Evolutionary conservation across 30 jellyfish, hydroid and myxozoan genomes (phyloP), one percentile per base, ranked within the genome.

Genomic region (Catostylus mosaicus): DNA sequence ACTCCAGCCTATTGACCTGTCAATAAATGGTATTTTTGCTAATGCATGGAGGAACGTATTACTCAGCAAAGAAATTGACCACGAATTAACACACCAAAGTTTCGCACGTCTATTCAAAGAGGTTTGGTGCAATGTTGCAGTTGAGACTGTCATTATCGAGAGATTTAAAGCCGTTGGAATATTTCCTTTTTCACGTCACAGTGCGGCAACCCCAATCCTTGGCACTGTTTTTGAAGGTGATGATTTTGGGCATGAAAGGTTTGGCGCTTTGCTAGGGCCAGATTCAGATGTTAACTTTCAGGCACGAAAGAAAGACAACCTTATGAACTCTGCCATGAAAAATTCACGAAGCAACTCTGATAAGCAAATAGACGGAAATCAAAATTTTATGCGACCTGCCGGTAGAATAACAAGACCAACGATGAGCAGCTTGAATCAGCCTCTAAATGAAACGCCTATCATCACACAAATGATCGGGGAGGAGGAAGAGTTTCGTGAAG

Each of bases 381-480:
- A 77, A 35, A 77, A 60, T 61, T 30, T 43, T 45, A 30, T 62
- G 68, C 74, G 89, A 35, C 80, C 68, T 0, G 22, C 70, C 35
- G 80, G 89, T 3, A 43, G 74, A 27, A 59, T 77, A 10, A 59
- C 89, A 20, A 23, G 89, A 46, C 89, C 89, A 61, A 77, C 89
- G n/a, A 77, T 77, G 89, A 77, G 89, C 80, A 77, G 27, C 23
- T 77, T 77, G 80, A 77, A 77, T 67, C 89, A 77, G 71, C 89
- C 89, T 77, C 89, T 77, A 1, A 62, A 40, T 77, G 89, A 77
- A 7, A 18, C 69, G 1, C 89, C 89, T 22, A 67, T 32, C 36
- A 59, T 77, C 38, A 33, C 69, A 19, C 89, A 77, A 54, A 43
- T 77, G 37, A 77, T 77, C 19, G 31, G 31, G 2, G 73, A 77